Conservation (phyloP, 2,113 vertebrate genomes). For the Lagopus leucura region DNA sequence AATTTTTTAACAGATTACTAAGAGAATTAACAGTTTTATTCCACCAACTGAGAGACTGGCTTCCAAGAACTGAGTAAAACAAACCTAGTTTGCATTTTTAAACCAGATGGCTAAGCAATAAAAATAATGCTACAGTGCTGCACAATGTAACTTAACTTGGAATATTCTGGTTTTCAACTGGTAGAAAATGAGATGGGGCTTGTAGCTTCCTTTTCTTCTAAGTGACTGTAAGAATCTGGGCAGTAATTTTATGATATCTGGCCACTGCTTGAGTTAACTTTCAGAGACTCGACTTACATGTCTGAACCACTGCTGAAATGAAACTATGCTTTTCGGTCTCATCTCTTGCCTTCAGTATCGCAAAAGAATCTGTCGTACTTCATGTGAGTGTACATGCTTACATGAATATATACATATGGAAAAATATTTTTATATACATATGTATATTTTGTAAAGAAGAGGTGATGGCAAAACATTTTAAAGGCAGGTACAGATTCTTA, state of each 20-base stretch:
- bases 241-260: background rate
- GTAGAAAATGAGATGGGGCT: background rate
- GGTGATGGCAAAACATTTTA: background rate
- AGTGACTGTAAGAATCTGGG: background rate
- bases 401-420: background rate
- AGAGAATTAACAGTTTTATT: background rate
- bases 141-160: background rate
- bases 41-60: fast-evolving
- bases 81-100: background rate
- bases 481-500: background rate
- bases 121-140: background rate
- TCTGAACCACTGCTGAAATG: background rate
- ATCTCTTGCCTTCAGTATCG: background rate
- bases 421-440: background rate
- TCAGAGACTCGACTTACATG: background rate
- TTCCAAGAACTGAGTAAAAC: background rate
- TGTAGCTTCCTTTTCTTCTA: background rate
- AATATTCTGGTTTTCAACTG: background rate
- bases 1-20: background rate
- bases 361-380: constrained; percentile 2
- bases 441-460: background rate
- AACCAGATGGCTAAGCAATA: background rate
- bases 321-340: constrained; percentile 8
- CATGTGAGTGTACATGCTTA: background rate
- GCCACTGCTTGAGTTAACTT: background rate